Percentiles rank a stretch among this genome's conserved stretches.
Conservation (phyloP, 2,888 invertebrate genomes). For the Drosophila rubida region DNA sequence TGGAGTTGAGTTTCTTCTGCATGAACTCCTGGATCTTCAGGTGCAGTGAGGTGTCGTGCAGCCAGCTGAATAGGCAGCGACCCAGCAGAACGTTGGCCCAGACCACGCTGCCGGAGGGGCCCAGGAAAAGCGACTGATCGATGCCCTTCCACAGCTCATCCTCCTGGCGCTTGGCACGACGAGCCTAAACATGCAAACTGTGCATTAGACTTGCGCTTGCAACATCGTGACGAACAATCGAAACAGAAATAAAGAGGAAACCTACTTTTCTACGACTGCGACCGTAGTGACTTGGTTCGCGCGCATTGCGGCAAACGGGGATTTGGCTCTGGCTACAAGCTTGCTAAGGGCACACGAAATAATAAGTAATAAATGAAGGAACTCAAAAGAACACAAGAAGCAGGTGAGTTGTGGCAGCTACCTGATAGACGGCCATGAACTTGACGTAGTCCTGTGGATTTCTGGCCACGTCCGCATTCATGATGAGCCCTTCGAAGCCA, state of each 20-base stretch:
- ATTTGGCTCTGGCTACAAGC: constrained; percentile 82
- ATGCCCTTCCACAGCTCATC: constrained; percentile 85
- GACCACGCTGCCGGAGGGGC: constrained; percentile 84
- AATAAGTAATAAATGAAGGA: constrained; percentile 42
- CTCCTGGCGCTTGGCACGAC: constrained; percentile 82
- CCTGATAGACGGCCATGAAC: constrained; percentile 84
- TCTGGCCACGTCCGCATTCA: constrained; percentile 82
- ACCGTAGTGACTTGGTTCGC: not conserved
- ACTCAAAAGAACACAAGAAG: constrained; percentile 24
- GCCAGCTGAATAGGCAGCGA: constrained; percentile 82
- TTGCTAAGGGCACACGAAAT: constrained; percentile 73
- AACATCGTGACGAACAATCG: too few species aligned
- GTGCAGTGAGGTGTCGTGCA: constrained; percentile 77
- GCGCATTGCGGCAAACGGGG: constrained; percentile 73
- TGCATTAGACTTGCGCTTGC: not conserved
- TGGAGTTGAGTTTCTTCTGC: constrained; percentile 84
- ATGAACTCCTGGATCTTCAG: constrained; percentile 83
- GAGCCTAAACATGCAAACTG: constrained; percentile 59
- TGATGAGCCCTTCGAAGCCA: constrained; percentile 82
- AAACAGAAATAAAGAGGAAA: constrained; percentile 38
- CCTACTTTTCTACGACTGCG: constrained; percentile 72
- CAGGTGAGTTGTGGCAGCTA: constrained; percentile 37
- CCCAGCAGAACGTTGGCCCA: constrained; percentile 84
- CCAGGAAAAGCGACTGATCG: constrained; percentile 83
- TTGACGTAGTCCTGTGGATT: constrained; percentile 82